Conservation (phyloP, 2,797 vertebrate species). For the Acridotheres tristis region DNA sequence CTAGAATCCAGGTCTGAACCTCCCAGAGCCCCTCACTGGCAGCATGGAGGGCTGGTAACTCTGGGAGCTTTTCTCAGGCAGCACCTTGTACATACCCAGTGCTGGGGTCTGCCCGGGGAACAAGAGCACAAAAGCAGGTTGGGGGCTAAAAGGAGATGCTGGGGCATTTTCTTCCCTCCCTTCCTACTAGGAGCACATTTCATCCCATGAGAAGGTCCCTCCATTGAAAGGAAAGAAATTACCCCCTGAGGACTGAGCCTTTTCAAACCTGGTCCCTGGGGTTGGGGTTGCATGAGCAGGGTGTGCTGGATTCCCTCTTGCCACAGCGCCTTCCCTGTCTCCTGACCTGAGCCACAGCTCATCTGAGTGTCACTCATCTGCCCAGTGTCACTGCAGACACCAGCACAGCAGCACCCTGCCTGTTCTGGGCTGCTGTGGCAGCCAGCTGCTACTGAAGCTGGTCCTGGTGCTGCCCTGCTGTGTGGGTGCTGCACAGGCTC, state of each 20-base stretch:
- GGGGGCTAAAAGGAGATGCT: background rate
- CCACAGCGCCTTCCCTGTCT: fast-evolving
- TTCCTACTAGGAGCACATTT: fast-evolving
- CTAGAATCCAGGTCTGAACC: no score
- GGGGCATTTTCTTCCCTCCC: background rate
- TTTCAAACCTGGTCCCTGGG: background rate
- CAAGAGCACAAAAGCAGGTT: background rate
- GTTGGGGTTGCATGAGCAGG: background rate
- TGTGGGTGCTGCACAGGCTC: background rate
- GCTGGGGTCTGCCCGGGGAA: background rate
- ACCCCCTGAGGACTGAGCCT: background rate
- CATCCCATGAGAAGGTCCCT: background rate
- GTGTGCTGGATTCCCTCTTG: background rate
- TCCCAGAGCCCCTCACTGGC: background rate
- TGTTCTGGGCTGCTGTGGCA: background rate
- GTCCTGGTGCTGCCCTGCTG: background rate
- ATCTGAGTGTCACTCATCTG: background rate
- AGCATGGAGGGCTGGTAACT: background rate
- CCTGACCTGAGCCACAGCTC: fast-evolving
- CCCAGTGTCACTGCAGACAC: background rate
- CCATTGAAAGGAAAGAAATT: background rate
- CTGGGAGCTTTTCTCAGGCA: background rate
- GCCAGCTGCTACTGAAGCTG: background rate
- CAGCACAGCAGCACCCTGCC: background rate
- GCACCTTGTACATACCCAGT: fast-evolving